A percentile compares a stretch with the other conserved stretches of the same genome.
Conservation (phyloP, 2,113 vertebrate genomes). For the Anser brachyrhynchus region DNA sequence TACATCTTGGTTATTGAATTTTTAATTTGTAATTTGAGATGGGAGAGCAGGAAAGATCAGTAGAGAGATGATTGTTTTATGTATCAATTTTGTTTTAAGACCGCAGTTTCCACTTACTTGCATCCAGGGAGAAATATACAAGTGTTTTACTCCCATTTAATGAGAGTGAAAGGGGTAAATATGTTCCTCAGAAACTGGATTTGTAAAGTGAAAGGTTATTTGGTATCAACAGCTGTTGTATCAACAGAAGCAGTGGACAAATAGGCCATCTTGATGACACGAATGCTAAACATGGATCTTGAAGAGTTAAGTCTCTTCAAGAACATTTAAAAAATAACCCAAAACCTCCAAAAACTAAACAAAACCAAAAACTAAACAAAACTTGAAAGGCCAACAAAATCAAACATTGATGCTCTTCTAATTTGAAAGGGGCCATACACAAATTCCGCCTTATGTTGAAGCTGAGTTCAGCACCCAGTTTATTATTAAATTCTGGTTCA, state of each 20-base stretch:
- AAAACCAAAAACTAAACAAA: background rate
- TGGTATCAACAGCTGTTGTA: background rate
- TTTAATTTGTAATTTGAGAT: slow-evolving; percentile 55
- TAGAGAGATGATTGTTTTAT: slow-evolving; percentile 10
- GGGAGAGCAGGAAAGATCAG: slow-evolving; percentile 18
- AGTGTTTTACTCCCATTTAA: slow-evolving; percentile 11
- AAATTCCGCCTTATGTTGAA: background rate
- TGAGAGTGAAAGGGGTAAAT: background rate
- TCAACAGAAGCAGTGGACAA: background rate
- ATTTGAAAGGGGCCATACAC: background rate
- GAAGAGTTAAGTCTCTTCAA: background rate
- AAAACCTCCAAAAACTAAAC: background rate
- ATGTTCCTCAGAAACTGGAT: background rate
- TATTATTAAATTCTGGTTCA: background rate
- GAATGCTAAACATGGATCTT: background rate
- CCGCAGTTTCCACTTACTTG: slow-evolving; percentile 7
- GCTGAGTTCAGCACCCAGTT: background rate
- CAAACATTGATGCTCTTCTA: background rate
- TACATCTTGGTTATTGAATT: background rate
- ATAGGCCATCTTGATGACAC: background rate
- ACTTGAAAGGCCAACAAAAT: background rate
- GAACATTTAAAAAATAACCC: background rate
- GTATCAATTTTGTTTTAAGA: slow-evolving; percentile 56
- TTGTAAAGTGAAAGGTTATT: slow-evolving; percentile 5
- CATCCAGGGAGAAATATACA: slow-evolving; percentile 32